Base-by-base conservation (phyloP, 2,888 invertebrate genomes). In the Tortrix viridana region DNA sequence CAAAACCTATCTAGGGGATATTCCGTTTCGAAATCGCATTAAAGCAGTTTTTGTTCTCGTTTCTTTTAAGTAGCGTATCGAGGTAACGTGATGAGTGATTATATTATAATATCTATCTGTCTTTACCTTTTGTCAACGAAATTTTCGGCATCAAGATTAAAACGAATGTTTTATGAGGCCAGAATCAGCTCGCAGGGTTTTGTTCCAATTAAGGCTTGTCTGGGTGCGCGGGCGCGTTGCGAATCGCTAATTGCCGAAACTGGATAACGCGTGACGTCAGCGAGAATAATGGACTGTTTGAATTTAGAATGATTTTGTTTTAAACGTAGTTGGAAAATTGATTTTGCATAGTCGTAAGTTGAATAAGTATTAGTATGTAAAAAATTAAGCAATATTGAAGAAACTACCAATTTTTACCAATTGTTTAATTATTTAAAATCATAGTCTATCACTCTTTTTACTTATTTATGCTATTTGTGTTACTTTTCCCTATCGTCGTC, bases 241-340 rank as follows among this genome's bases (percentile, higher is more conserved):
- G 85, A 89, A 90, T 89, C 75, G 85, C 75, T 88, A 88, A 90
- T 89, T 81, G 78, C 84, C 84, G 81, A 84, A 84, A 81, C 85
- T 75, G 79, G 80, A 71, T 69, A 71, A 73, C 72, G 71, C 69
- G 74, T 82, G 80, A 79, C 80, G 80, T 81, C 81, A 80, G 65
- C 70, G 65, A 71, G 65, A 69, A 75, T 74, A 72, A 74, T 76
- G 74, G 74, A 71, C 71, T 66, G 67, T 65, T 65, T 62, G 56
- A 50, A 68, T 52, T 49, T 60, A 54, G 46, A 59, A 22, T 19
- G 16, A 62, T 52, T 50, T 52, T 47, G 52, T 50, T 53, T 46
- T 18, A 38, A 56, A 46, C 38, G 41, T 60, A 20, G 7, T 38
- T 47, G 18, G 7, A 46, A 37, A 52, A 7, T 37, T 38, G 16